Percentiles rank a stretch among this genome's conserved stretches.
Evolutionary conservation across 23 tunicate species (phyloP).

Genomic region (Styela plicata): DNA sequence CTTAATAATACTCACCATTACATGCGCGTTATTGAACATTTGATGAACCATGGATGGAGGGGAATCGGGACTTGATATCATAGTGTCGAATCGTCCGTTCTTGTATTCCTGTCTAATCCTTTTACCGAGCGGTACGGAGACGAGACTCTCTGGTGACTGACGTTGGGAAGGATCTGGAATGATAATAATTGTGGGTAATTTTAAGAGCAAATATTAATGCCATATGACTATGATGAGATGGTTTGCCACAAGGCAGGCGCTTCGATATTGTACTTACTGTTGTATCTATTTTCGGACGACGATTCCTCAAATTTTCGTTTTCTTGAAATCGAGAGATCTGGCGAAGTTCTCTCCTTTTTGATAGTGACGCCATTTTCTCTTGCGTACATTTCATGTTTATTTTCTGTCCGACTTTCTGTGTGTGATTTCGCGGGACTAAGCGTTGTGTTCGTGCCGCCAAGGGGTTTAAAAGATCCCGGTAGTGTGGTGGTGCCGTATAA

Average conservation of each 20-base stretch:
- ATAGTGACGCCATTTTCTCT: not conserved
- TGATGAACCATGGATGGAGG: not conserved
- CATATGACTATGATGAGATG: no score
- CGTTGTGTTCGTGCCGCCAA: not conserved
- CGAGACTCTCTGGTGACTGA: not conserved
- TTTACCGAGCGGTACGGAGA: not conserved
- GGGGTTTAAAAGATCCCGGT: not conserved
- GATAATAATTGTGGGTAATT: no score
- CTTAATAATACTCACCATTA: not conserved
- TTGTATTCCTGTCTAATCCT: not conserved
- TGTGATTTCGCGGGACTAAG: not conserved
- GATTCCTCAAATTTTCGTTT: not conserved
- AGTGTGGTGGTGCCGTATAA: not conserved
- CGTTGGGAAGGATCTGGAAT: no score
- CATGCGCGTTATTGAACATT: not conserved
- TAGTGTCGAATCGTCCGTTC: not conserved
- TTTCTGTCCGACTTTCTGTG: not conserved
- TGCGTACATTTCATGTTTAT: not conserved
- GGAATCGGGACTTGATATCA: not conserved
- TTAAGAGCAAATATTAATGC: no score
- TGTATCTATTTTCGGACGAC: no score
- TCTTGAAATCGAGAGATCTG: not conserved
- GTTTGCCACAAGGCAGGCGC: no score
- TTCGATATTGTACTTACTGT: no score
- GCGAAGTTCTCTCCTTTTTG: not conserved